Evolutionary conservation across 2,113 vertebrate species (phyloP).

Genomic region (Mesoclemmys tuberculata): DNA sequence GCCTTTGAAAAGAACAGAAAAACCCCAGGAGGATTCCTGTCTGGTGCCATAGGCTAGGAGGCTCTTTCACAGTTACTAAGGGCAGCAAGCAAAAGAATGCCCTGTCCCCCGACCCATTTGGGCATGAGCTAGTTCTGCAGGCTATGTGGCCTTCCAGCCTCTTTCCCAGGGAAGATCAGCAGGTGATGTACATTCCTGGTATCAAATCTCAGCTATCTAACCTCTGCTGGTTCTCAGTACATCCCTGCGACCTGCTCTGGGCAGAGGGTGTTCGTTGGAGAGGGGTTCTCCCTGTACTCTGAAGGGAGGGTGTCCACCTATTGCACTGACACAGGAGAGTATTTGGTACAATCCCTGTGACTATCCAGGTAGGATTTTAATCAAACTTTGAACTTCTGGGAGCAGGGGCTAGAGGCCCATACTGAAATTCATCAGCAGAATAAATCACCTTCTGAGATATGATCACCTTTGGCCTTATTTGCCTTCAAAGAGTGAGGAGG

Average conservation of each 20-base stretch:
- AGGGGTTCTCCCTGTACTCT: not conserved
- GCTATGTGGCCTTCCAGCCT: not conserved
- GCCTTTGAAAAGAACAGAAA: not conserved
- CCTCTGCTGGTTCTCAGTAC: not conserved
- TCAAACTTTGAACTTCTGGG: not conserved
- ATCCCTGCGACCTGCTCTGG: not conserved
- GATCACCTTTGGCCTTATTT: not conserved
- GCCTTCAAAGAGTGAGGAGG: not conserved
- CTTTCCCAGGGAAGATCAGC: not conserved
- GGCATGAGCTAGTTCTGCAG: not conserved
- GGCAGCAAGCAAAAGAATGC: not conserved
- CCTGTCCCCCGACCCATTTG: not conserved
- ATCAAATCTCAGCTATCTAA: not conserved
- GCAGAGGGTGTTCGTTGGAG: not conserved
- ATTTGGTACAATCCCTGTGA: not conserved
- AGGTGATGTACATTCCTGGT: not conserved
- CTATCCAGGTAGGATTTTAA: not conserved
- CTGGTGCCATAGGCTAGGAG: not conserved
- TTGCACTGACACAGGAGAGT: not conserved
- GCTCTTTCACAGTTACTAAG: not conserved
- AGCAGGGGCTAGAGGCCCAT: not conserved
- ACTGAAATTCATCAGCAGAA: not conserved
- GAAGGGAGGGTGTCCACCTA: not conserved
- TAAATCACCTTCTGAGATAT: not conserved
- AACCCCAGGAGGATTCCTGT: not conserved